Conservation (phyloP, 1,140 invertebrate species). For the Drosophila arizonae region DNA sequence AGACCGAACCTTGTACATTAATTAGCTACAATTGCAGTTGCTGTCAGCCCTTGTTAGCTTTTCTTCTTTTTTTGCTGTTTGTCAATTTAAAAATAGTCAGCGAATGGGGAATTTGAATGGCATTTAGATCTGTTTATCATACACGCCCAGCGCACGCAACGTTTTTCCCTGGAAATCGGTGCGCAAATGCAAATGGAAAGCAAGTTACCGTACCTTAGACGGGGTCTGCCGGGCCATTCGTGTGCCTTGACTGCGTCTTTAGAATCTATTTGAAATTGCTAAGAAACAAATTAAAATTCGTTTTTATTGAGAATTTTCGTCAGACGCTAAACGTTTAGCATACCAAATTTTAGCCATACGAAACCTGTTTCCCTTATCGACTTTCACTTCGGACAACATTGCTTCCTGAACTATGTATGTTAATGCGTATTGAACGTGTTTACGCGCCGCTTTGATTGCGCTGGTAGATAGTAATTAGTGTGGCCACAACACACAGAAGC, state of each 20-base stretch:
- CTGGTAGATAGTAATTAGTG: background rate
- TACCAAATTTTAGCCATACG: background rate
- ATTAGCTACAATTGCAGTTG: slow-evolving; percentile 48
- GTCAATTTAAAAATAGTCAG: slow-evolving; percentile 48
- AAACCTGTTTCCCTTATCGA: slow-evolving; percentile 16
- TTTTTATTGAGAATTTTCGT: slow-evolving; percentile 14
- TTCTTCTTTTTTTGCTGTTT: slow-evolving; percentile 4
- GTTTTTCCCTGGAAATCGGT: slow-evolving; percentile 69
- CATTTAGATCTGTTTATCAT: slow-evolving; percentile 51
- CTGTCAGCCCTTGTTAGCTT: slow-evolving; percentile 69
- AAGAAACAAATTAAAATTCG: background rate
- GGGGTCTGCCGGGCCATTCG: slow-evolving; percentile 7
- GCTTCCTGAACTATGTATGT: slow-evolving; percentile 23
- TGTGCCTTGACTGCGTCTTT: slow-evolving; percentile 5
- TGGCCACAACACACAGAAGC: background rate
- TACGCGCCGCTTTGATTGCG: slow-evolving; percentile 1
- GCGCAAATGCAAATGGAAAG: slow-evolving; percentile 61
- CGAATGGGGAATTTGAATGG: slow-evolving; percentile 61
- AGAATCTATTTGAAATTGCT: too few relatives aligned
- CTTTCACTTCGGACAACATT: slow-evolving; percentile 29
- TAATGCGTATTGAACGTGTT: slow-evolving; percentile 28
- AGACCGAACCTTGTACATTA: slow-evolving; percentile 16
- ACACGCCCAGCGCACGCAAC: slow-evolving; percentile 69
- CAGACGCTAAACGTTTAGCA: background rate
- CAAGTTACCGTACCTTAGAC: background rate